Conservation (phyloP, 35 echinoderm and acorn worm species). For the Lytechinus variegatus region DNA sequence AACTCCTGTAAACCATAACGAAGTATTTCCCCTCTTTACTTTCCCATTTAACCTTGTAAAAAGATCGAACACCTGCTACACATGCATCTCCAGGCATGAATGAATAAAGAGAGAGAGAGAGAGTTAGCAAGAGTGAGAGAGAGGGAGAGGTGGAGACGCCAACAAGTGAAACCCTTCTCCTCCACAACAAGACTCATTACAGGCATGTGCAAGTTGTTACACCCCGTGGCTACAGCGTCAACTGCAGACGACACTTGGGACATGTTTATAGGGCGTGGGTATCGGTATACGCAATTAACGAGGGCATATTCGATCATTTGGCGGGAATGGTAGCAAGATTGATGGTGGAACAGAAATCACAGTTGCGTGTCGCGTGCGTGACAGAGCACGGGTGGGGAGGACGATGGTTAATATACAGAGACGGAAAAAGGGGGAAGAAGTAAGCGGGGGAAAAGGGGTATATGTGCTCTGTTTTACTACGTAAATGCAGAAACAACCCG, state of each 20-base stretch:
- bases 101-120: no score
- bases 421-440: background rate
- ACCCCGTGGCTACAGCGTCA: constrained; percentile 8
- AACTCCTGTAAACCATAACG: background rate
- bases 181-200: background rate
- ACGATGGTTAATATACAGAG: background rate
- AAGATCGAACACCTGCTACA: background rate
- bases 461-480: no score
- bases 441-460: background rate
- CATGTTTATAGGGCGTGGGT: constrained; percentile 43
- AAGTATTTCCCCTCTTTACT: background rate
- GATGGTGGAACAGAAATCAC: constrained; percentile 14
- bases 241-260: constrained; percentile 30
- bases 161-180: background rate
- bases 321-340: constrained; percentile 35
- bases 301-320: constrained; percentile 53
- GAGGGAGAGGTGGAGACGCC: background rate
- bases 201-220: constrained; percentile 14
- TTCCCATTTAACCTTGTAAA: background rate
- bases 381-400: background rate
- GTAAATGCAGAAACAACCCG: no score
- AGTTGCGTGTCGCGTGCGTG: constrained; percentile 7
- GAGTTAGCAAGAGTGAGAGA: background rate
- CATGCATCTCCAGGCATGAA: background rate
- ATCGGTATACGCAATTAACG: constrained; percentile 54